Conservation (phyloP, 1,140 invertebrate species). For the Solenopsis fugax region DNA sequence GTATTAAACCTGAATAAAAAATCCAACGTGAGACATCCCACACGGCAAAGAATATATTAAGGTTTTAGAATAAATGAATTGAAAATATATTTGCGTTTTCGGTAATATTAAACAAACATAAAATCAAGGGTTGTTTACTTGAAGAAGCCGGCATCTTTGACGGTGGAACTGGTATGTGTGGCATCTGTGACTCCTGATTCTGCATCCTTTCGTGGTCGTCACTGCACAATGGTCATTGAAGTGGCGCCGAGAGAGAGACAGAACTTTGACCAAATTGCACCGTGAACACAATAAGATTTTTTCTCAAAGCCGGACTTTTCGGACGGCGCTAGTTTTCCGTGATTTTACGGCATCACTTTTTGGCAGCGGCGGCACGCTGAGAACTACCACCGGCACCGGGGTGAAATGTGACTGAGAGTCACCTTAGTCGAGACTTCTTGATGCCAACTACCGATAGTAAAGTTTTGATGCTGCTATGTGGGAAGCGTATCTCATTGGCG, state of each 20-base stretch:
- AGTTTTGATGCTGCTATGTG: conserved; percentile 70
- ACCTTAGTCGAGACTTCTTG: conserved; percentile 79
- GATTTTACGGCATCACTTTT: conserved; percentile 8
- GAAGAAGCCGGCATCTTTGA: conserved; percentile 80
- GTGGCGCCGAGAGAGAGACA: neutral
- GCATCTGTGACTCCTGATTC: conserved; percentile 76
- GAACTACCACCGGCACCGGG: conserved; percentile 71
- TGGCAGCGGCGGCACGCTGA: neutral
- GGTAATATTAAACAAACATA: neutral
- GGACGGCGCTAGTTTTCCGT: neutral
- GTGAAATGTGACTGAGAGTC: conserved; percentile 80
- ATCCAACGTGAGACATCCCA: neutral
- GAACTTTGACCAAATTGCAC: neutral
- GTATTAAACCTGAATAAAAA: neutral
- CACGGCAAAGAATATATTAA: neutral
- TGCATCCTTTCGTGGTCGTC: conserved; percentile 74
- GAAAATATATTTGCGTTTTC: neutral
- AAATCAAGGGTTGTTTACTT: conserved; percentile 77
- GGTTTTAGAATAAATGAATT: neutral
- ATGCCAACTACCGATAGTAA: conserved; percentile 66
- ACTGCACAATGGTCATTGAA: conserved; percentile 46
- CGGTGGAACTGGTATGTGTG: conserved; percentile 72
- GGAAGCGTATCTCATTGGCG: conserved; percentile 73
- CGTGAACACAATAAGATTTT: conserved; percentile 9
- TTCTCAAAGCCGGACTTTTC: conserved; percentile 37